A percentile compares a stretch with the other conserved stretches of the same genome.
phyloP scores from a whole-genome alignment of 2,113 vertebrate species.

The Antechinus stuartii region DNA sequence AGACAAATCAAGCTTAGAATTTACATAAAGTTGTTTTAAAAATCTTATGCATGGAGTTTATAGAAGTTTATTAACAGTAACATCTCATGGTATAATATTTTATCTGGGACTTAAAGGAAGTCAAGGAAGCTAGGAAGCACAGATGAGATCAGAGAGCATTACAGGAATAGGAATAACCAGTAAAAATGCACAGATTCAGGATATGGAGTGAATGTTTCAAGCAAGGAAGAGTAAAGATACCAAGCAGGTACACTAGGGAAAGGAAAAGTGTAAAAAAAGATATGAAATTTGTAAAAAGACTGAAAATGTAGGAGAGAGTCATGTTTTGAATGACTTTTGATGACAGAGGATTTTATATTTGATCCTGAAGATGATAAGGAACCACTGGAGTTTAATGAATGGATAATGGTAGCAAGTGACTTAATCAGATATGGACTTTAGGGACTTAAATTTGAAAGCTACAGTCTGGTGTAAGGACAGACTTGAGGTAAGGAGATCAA shows the following conservation, averaged over 20 bases:
- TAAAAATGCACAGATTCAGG: neutral
- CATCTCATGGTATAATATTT: neutral
- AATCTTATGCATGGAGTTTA: neutral
- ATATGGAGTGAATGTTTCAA: neutral
- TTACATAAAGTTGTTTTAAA: neutral
- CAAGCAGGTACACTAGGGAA: neutral
- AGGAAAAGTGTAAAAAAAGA: neutral
- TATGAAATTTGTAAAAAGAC: neutral
- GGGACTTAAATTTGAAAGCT: neutral
- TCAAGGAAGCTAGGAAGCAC: neutral
- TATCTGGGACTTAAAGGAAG: neutral
- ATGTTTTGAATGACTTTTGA: neutral
- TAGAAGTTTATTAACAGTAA: neutral
- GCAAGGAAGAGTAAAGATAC: neutral
- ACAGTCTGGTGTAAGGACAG: neutral
- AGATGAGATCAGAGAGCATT: neutral
- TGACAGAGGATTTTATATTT: neutral
- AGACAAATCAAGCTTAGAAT: neutral
- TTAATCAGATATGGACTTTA: neutral
- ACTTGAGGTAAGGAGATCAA: neutral
- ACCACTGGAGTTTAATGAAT: neutral
- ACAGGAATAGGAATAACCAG: neutral
- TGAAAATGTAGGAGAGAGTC: neutral
- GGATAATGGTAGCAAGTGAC: neutral
- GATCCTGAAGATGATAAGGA: neutral